A percentile compares a stretch with the other conserved stretches of the same genome.
Conservation (phyloP, 2,113 vertebrate species). For the Chionis minor region DNA sequence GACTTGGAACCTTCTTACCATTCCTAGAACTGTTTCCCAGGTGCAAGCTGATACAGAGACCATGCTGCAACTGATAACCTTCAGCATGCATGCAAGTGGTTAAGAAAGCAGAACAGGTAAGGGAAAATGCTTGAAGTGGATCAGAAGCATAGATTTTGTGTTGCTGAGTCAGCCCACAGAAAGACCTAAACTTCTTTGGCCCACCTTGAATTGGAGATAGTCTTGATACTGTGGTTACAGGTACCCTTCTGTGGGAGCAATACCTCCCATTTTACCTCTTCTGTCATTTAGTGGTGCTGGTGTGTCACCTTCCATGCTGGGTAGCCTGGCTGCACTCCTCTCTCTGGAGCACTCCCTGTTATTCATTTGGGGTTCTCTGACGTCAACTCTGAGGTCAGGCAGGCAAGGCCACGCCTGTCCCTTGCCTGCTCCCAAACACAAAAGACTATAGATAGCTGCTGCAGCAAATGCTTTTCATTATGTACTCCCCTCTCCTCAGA, state of each 20-base stretch:
- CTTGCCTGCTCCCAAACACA: neutral
- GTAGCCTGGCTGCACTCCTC: neutral
- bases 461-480: constrained; percentile 43
- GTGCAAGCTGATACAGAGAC: neutral
- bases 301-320: neutral
- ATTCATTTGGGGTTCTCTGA: neutral
- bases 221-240: neutral
- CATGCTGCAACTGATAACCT: neutral
- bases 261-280: accelerated
- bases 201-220: neutral
- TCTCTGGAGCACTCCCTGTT: neutral
- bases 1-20: neutral
- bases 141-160: neutral
- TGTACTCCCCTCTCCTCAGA: neutral
- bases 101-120: neutral
- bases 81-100: neutral
- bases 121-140: neutral
- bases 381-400: neutral
- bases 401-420: neutral
- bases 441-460: neutral
- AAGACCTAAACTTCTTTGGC: neutral
- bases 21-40: neutral
- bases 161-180: neutral
- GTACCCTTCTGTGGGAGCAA: neutral
- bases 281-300: neutral